phyloP scores from a whole-genome alignment of 2,888 invertebrate genomes.

The Dermolepida albohirtum region DNA sequence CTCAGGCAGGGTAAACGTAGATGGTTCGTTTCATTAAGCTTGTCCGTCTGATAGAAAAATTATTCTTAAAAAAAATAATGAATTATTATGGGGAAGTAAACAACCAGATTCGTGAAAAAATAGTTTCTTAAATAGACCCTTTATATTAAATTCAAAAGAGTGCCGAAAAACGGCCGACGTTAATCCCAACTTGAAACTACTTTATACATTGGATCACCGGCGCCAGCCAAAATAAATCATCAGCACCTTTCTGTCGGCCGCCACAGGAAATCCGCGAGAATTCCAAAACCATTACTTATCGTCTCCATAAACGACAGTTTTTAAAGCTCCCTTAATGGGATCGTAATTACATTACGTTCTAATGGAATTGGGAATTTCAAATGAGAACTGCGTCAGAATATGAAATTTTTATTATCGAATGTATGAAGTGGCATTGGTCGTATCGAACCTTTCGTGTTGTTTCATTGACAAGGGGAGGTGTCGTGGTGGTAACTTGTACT shows the following conservation, averaged over 20 bases:
- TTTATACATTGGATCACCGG: conserved; percentile 17
- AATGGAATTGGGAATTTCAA: conserved; percentile 40
- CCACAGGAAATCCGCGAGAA: conserved; percentile 19
- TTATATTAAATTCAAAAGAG: conserved; percentile 10
- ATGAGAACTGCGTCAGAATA: conserved; percentile 23
- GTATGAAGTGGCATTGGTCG: conserved; percentile 20
- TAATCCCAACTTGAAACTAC: conserved; percentile 13
- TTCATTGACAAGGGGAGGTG: too few species aligned
- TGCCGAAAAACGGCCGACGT: neutral
- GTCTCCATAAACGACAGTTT: conserved; percentile 30
- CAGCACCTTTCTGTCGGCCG: conserved; percentile 6
- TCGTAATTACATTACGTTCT: conserved; percentile 40
- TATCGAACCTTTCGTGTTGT: too few species aligned
- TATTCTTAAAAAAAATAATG: too few species aligned
- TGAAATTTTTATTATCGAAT: conserved; percentile 38
- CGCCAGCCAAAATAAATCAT: conserved; percentile 13
- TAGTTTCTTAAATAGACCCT: neutral
- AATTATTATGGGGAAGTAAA: too few species aligned
- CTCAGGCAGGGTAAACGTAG: too few species aligned
- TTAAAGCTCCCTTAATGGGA: conserved; percentile 33
- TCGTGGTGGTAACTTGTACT: too few species aligned
- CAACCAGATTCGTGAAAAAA: too few species aligned
- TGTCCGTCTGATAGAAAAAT: too few species aligned
- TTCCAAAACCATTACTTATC: conserved; percentile 31
- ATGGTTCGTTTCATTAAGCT: too few species aligned